Base-by-base conservation (phyloP, 2,797 vertebrate species). In the Loris lydekkerianus region DNA sequence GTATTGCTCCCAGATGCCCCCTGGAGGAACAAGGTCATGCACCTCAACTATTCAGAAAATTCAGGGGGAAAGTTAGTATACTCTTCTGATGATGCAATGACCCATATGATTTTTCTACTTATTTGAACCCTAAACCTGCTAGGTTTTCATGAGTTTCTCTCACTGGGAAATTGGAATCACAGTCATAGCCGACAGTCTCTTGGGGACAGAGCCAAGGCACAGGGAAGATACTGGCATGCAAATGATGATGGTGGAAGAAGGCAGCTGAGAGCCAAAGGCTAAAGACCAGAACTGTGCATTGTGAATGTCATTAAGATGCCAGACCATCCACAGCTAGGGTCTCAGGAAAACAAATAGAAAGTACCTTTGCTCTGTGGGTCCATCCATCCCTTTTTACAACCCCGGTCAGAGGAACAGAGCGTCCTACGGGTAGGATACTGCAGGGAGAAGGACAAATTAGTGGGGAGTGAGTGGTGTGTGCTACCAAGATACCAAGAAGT, bases 351-450 rank as follows among this genome's bases (percentile, higher is more conserved):
- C 46, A 67, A n/a, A 2, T 53, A 75, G 76, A 90, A 92, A 21
- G 0, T 98, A 99, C 98, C 98, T 92, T 97, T 98, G 94, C 98
- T 98, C 69, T 91, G 95, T 0, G 97, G 89, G 61, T 98, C 77
- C 92, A 69, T 63, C 27, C 85, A 73, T 18, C 97, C 98, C 81
- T 98, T 94, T 89, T 29, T 86, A 88, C 98, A 98, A 7, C 60
- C 75, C 58, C 1, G 34, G 77, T 98, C 96, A 10, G 97, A 97
- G 72, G 81, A 91, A 67, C 98, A 98, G 85, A 97, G 63, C 0
- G 96, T 95, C 85, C 93, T 95, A 37, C 10, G 8, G 0, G 91
- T 93, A 70, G 98, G 98, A 60, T 97, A 97, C 98, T 98, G 95
- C n/a, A 63, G 81, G 73, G 81, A 96, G 93, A 49, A 89, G 65